Conservation (phyloP, 2,797 vertebrate species). For the Ataeniobius toweri region DNA sequence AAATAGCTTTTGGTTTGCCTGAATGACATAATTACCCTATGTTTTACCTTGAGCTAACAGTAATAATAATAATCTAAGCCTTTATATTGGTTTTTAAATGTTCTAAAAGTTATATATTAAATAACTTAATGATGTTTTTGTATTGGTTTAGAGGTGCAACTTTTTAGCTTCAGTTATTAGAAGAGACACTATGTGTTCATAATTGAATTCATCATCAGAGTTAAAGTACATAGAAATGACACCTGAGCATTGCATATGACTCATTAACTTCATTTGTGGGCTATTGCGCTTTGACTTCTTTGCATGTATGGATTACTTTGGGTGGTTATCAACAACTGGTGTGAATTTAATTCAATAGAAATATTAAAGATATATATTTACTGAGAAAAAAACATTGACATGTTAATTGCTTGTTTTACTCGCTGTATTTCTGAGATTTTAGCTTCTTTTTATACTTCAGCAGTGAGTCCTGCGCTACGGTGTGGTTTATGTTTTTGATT, state of each 20-base stretch:
- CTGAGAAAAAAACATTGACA: background rate
- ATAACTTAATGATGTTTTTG: background rate
- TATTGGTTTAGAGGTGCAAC: background rate
- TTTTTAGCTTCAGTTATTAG: background rate
- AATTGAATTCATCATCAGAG: background rate
- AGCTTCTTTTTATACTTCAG: background rate
- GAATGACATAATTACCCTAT: background rate
- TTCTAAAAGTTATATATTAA: background rate
- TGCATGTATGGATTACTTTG: background rate
- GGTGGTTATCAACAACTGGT: background rate
- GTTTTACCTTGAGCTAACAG: background rate
- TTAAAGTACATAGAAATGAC: background rate
- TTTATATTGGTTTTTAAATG: background rate
- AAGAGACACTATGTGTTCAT: background rate
- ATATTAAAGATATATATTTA: background rate
- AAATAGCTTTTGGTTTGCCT: background rate
- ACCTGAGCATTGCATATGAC: background rate
- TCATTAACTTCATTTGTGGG: background rate
- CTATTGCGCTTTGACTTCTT: background rate
- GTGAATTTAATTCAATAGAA: background rate
- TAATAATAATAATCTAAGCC: background rate
- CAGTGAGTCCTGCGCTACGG: background rate
- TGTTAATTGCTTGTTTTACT: background rate
- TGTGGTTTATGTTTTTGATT: background rate
- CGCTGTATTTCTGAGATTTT: background rate